phyloP scores from a whole-genome alignment of 2,888 invertebrate species.

The Drosophila infuscata region DNA sequence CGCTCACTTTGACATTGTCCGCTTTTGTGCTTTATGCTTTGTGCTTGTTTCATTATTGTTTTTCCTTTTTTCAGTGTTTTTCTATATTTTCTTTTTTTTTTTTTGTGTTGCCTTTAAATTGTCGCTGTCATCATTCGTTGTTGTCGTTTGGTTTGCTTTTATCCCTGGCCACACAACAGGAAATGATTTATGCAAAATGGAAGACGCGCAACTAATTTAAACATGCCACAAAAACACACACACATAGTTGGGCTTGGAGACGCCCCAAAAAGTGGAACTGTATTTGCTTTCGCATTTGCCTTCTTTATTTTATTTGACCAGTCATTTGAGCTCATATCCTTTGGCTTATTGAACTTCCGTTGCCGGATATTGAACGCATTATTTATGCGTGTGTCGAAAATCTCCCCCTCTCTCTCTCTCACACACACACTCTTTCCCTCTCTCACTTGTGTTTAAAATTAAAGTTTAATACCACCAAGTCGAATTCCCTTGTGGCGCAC shows the following conservation, averaged over 20 bases:
- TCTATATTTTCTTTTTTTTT: slow-evolving; percentile 10
- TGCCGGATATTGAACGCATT: slow-evolving; percentile 69
- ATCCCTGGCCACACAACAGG: slow-evolving; percentile 73
- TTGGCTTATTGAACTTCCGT: slow-evolving; percentile 71
- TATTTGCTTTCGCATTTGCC: slow-evolving; percentile 20
- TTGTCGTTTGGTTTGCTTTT: slow-evolving; percentile 61
- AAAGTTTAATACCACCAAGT: not conserved
- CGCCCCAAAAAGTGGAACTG: slow-evolving; percentile 25
- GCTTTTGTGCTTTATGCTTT: slow-evolving; percentile 43
- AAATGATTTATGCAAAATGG: slow-evolving; percentile 77
- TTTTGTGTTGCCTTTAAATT: slow-evolving; percentile 33
- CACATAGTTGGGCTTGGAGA: slow-evolving; percentile 37
- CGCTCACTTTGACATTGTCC: slow-evolving; percentile 47
- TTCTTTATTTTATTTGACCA: slow-evolving; percentile 47
- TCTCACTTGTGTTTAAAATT: not conserved
- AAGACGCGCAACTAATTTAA: slow-evolving; percentile 72
- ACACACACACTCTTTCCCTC: not conserved
- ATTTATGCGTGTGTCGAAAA: slow-evolving; percentile 38
- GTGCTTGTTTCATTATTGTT: slow-evolving; percentile 30
- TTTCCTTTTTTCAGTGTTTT: slow-evolving; percentile 12
- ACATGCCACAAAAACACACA: slow-evolving; percentile 46
- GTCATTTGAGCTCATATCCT: slow-evolving; percentile 76
- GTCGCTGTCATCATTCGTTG: slow-evolving; percentile 51
- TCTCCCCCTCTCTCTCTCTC: not conserved
- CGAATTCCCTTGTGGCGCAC: slow-evolving; percentile 27